Conservation (phyloP, 1,140 invertebrate species). For the Brachionus manjavacas region DNA sequence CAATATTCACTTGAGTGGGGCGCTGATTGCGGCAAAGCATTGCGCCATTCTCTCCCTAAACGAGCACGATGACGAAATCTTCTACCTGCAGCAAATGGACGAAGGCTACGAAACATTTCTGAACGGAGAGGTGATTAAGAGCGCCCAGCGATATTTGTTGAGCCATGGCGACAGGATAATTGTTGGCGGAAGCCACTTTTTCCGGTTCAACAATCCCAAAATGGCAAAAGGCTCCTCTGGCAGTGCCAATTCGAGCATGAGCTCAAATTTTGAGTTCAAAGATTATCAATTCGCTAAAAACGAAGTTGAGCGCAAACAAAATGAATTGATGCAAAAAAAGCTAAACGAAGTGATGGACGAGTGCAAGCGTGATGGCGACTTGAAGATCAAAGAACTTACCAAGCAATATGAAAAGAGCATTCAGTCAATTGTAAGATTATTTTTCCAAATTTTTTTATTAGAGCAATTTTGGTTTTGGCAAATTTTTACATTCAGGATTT, state of each 20-base stretch:
- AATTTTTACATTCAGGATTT: no score
- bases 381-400: slow-evolving; percentile 52
- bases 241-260: not conserved
- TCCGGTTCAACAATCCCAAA: slow-evolving; percentile 60
- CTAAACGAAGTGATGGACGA: slow-evolving; percentile 10
- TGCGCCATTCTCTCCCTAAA: slow-evolving; percentile 61
- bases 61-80: not conserved
- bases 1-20: slow-evolving; percentile 65
- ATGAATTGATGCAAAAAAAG: slow-evolving; percentile 31
- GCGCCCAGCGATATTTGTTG: not conserved
- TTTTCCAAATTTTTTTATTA: not conserved
- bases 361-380: slow-evolving; percentile 55
- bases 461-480: no score
- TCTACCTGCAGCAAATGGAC: not conserved
- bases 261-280: slow-evolving; percentile 29
- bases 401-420: slow-evolving; percentile 60
- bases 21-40: slow-evolving; percentile 65
- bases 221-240: not conserved
- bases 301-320: slow-evolving; percentile 41
- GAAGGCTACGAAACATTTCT: slow-evolving; percentile 35
- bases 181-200: slow-evolving; percentile 56
- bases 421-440: slow-evolving; percentile 13
- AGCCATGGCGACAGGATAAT: slow-evolving; percentile 47
- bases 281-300: slow-evolving; percentile 41
- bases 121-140: slow-evolving; percentile 51